Evolutionary conservation across 2,113 vertebrate genomes (phyloP), one percentile per base, ranked within the genome.

Genomic region (Scomber japonicus): DNA sequence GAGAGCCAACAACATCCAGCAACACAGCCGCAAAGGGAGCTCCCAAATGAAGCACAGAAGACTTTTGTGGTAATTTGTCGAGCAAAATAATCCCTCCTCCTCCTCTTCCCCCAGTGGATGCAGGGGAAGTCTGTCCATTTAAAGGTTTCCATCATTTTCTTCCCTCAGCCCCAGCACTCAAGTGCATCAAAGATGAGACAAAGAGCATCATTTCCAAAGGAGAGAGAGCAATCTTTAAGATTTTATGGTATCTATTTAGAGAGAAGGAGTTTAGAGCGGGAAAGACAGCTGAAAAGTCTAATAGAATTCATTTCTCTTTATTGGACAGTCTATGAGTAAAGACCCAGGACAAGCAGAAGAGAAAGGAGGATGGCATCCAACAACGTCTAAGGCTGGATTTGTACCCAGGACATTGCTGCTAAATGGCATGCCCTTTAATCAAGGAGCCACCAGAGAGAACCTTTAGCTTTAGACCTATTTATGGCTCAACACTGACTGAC

Each of bases 381-480:
- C 73, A 88, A 69, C 75, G 78, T 82, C 80, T 40, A 27, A 50
- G 54, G 56, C 71, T 78, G 78, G 17, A 76, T 82, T 67, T 81
- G 80, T 74, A 85, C 65, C 69, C 61, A 49, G 66, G 56, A 81
- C 53, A 80, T 56, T 3, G 11, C 44, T 71, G n/a, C 51, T 82
- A 85, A 89, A 88, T 84, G 85, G 48, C 80, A 79, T 81, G 71
- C 60, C 82, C 51, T 88, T 89, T 85, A 85, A 87, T 90, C 81
- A 88, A 73, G 64, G 40, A 75, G 59, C 82, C 63, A 71, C 77
- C 65, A 82, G 75, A 56, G 72, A 82, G 31, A 71, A 78, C 73
- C 81, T 77, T 78, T 80, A 71, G 62, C 40, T 76, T 84, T 40
- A 61, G 11, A 75, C 71, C 57, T 71, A 71, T 84, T 86, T 76